phyloP scores from a whole-genome alignment of 1,140 invertebrate species.

The Maconellicoccus hirsutus region DNA sequence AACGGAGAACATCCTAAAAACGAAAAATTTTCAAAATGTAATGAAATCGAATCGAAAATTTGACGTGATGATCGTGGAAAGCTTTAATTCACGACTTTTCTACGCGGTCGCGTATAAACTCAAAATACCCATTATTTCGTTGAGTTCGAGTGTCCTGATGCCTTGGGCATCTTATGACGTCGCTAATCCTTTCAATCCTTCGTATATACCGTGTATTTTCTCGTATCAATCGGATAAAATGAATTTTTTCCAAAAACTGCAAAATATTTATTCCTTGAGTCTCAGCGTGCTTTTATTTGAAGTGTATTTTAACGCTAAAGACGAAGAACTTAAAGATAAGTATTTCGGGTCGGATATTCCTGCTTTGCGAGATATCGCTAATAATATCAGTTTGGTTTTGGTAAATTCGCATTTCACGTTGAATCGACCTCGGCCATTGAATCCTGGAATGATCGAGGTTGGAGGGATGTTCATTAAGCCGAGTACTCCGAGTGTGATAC shows the following conservation, averaged over 20 bases:
- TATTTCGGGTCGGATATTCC: slow-evolving; percentile 34
- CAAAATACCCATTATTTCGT: slow-evolving; percentile 41
- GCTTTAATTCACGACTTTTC: slow-evolving; percentile 30
- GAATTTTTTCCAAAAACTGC: slow-evolving; percentile 25
- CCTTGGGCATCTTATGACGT: slow-evolving; percentile 43
- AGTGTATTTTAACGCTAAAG: not conserved
- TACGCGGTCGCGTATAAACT: slow-evolving; percentile 32
- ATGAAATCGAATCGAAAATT: slow-evolving; percentile 25
- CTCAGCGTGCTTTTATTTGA: not conserved
- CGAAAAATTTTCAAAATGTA: not conserved
- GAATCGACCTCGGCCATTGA: slow-evolving; percentile 37
- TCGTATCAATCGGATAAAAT: slow-evolving; percentile 15
- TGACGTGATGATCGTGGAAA: slow-evolving; percentile 33
- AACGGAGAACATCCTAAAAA: not conserved
- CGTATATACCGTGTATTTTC: slow-evolving; percentile 26
- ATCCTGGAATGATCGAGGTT: slow-evolving; percentile 43
- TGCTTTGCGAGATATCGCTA: slow-evolving; percentile 35
- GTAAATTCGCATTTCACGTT: slow-evolving; percentile 45
- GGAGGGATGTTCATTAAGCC: slow-evolving; percentile 43
- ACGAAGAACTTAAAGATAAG: slow-evolving; percentile 30
- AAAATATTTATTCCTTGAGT: slow-evolving; percentile 14
- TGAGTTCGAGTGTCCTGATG: slow-evolving; percentile 43
- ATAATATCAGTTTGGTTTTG: slow-evolving; percentile 36
- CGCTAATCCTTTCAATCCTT: slow-evolving; percentile 26
- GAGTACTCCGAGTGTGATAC: slow-evolving; percentile 28